phyloP scores from a whole-genome alignment of 2,113 vertebrate genomes.

The Eudyptes chrysolophus region DNA sequence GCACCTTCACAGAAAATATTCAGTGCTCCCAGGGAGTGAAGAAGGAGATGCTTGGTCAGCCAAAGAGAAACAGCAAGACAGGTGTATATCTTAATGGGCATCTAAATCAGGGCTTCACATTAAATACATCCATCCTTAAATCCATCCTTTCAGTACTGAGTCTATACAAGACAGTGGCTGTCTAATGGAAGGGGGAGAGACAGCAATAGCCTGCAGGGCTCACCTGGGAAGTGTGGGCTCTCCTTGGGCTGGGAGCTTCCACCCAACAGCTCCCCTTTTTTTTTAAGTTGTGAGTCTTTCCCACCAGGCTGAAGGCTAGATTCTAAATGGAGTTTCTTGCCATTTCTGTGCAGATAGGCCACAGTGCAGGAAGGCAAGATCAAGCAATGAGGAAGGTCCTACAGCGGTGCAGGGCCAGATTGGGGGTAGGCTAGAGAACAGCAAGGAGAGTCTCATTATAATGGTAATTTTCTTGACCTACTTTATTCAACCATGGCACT shows the following conservation, averaged over 20 bases:
- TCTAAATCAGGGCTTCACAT: neutral
- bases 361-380: neutral
- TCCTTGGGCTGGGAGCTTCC: neutral
- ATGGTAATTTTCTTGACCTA: conserved; percentile 24
- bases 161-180: neutral
- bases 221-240: neutral
- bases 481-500: neutral
- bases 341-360: neutral
- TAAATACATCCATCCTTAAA: neutral
- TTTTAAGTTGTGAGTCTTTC: neutral
- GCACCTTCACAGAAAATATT: neutral
- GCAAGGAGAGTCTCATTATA: neutral
- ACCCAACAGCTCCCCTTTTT: neutral
- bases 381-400: neutral
- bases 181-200: neutral
- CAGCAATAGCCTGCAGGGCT: neutral
- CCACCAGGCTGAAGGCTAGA: neutral
- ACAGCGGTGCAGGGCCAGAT: accelerated
- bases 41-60: neutral
- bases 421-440: neutral
- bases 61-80: neutral
- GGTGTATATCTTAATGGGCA: neutral
- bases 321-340: neutral
- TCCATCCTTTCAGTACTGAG: neutral
- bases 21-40: neutral